These are phyloP conservation scores for Philopedon plagiatum DNA, from an alignment of 2,888 invertebrate species.

Conservation along the genomic window DNA sequence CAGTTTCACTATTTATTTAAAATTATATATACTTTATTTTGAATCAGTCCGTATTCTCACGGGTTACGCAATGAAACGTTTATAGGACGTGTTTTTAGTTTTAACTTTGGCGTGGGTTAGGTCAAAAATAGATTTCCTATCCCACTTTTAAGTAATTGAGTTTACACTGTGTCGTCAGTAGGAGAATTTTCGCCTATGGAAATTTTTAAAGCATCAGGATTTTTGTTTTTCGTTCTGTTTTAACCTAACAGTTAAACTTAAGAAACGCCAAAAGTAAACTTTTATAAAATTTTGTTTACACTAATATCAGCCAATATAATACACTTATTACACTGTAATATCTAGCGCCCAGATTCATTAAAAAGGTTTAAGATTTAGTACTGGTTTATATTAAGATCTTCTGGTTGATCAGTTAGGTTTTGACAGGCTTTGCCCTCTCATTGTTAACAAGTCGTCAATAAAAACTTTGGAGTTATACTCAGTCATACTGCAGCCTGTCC, in stretches of 20 bases:
- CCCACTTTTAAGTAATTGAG: slow-evolving; percentile 23
- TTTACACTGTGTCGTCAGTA: slow-evolving; percentile 5
- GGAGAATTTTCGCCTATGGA: neutral
- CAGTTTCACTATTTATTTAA: neutral
- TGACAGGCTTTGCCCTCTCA: too few relatives aligned
- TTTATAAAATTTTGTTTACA: too few relatives aligned
- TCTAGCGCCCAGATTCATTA: too few relatives aligned
- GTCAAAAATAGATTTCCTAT: slow-evolving; percentile 38
- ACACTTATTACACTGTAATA: too few relatives aligned
- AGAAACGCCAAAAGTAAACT: neutral
- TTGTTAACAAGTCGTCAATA: too few relatives aligned
- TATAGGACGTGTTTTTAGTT: slow-evolving; percentile 40
- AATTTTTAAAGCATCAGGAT: neutral
- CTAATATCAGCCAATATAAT: too few relatives aligned
- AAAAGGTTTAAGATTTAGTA: too few relatives aligned
- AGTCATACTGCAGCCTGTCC: too few relatives aligned
- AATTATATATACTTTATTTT: slow-evolving; percentile 3
- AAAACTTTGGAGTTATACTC: too few relatives aligned
- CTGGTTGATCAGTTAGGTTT: too few relatives aligned
- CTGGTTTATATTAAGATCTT: too few relatives aligned
- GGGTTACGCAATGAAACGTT: slow-evolving; percentile 35
- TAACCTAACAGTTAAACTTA: neutral
- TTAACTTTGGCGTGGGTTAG: slow-evolving; percentile 40
- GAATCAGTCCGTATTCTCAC: slow-evolving; percentile 4
- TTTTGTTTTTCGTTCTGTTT: neutral